Conservation (phyloP, 1,140 invertebrate genomes). For the Heliothis virescens region DNA sequence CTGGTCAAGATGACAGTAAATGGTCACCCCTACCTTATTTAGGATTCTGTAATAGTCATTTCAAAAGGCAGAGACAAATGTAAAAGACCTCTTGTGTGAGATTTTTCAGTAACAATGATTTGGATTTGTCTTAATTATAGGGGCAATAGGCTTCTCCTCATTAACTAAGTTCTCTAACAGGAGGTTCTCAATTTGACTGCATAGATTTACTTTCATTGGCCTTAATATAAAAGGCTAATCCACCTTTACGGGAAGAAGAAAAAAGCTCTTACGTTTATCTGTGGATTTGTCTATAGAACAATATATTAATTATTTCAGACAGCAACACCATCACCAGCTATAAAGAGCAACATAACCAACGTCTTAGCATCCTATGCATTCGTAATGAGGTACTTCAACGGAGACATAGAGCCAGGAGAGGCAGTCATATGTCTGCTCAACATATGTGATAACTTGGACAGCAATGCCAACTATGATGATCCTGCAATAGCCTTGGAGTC, state of each 20-base stretch:
- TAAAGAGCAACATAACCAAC: slow-evolving; percentile 91
- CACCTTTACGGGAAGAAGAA: too few relatives aligned
- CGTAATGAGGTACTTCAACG: slow-evolving; percentile 89
- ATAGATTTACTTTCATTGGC: too few relatives aligned
- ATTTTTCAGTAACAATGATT: too few relatives aligned
- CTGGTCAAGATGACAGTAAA: not conserved
- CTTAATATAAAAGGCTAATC: too few relatives aligned
- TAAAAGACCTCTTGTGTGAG: too few relatives aligned
- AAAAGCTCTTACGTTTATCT: too few relatives aligned
- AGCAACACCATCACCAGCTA: slow-evolving; percentile 87
- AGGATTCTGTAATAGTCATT: too few relatives aligned
- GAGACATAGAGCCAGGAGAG: slow-evolving; percentile 89
- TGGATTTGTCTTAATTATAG: too few relatives aligned
- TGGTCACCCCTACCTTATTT: not conserved
- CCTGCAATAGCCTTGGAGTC: slow-evolving; percentile 87
- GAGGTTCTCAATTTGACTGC: too few relatives aligned
- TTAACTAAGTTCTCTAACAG: too few relatives aligned
- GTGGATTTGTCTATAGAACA: not conserved
- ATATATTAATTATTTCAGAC: slow-evolving; percentile 83
- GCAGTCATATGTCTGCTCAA: slow-evolving; percentile 86
- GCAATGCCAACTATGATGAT: slow-evolving; percentile 88
- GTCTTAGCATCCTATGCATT: slow-evolving; percentile 90
- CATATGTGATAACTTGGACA: slow-evolving; percentile 88
- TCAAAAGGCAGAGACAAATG: too few relatives aligned
- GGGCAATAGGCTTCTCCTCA: too few relatives aligned